These are phyloP conservation scores for Prinia subflava DNA, from an alignment of 2,113 vertebrate genomes.

Conservation along the genomic window DNA sequence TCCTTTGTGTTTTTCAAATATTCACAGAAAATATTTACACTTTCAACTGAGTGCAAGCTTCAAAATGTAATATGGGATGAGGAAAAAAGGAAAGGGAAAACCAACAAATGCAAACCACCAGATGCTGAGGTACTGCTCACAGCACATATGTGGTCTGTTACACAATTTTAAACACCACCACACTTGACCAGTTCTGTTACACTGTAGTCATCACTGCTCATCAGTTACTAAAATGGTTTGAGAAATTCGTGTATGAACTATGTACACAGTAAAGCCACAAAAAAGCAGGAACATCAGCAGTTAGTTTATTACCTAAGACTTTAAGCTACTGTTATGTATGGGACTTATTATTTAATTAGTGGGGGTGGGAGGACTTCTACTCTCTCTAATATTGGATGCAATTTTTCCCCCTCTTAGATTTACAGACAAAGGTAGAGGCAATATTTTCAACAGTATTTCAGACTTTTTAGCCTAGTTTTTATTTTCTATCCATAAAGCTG, in stretches of 20 bases:
- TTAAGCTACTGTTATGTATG: neutral
- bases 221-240: neutral
- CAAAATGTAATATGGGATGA: rapidly evolving
- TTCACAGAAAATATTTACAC: neutral
- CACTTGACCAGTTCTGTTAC: neutral
- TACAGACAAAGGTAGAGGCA: neutral
- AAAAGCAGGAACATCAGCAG: neutral
- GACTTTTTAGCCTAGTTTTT: neutral
- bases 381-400: neutral
- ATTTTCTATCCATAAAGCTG: neutral
- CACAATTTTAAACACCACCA: neutral
- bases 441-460: neutral
- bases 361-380: neutral
- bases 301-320: neutral
- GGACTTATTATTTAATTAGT: neutral
- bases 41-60: neutral
- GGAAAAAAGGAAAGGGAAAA: neutral
- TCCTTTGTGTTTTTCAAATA: neutral
- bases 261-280: neutral
- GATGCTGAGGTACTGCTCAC: neutral
- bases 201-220: neutral
- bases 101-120: neutral
- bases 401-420: neutral
- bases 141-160: neutral
- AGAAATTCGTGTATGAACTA: neutral